Evolutionary conservation across 1,140 invertebrate genomes (phyloP), one percentile per base, ranked within the genome.

Genomic region (Augochlora pura): DNA sequence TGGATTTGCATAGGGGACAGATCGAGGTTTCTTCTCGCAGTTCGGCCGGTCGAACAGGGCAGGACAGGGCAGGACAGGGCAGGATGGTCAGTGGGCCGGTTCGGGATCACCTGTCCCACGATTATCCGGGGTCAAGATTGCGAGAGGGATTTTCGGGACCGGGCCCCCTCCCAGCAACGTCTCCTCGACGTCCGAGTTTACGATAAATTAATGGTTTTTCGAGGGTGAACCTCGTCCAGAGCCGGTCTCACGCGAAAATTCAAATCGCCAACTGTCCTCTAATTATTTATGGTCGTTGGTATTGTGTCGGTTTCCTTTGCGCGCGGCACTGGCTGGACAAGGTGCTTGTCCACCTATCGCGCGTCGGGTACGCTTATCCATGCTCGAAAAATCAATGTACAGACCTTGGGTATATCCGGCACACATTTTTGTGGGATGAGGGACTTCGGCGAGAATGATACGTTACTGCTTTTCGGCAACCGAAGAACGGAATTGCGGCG

Each of bases 61-160:
- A n/a, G n/a, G 42, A 46, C 42, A 46, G 42, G 42, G 12, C 14
- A 46, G 42, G 9, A 46, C 42, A 46, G 42, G 72, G 71, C 39
- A 25, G 77, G 84, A 82, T 83, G 89, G 89, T 90, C 90, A 91
- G 84, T 88, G 68, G 84, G 86, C 64, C 82, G 83, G 86, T 77
- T 75, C 77, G 77, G 79, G 90, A 90, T 91, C 90, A 91, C 89
- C 90, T 91, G 90, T 88, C 90, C 91, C 82, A 87, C 86, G 90
- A 91, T 92, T 92, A 92, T 89, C 88, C 87, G 69, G 89, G 90
- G 89, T 91, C 89, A 90, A 92, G 90, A 90, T 91, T 86, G 70
- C 77, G 72, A 78, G 82, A 87, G 79, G 77, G 81, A 80, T 70
- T 52, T 52, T 2, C 76, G 70, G 75, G 76, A 77, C 59, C 62